phyloP scores from a whole-genome alignment of 2,888 invertebrate species.

The Machimus rusticus region DNA sequence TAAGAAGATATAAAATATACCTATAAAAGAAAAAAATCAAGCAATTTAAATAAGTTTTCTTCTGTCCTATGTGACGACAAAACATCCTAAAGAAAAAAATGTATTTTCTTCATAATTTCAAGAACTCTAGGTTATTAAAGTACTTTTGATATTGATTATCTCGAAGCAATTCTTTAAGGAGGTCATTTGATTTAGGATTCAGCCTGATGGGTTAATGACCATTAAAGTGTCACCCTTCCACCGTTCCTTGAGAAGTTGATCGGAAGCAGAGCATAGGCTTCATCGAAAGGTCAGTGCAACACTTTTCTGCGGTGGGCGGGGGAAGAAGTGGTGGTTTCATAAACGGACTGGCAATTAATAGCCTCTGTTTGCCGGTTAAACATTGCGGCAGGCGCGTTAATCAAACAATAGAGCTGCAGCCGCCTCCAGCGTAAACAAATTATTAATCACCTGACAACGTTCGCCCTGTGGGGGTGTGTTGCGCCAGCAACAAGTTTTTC shows the following conservation, averaged over 20 bases:
- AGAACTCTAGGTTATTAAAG: background rate
- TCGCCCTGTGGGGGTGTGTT: background rate
- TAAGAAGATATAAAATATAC: too few species aligned
- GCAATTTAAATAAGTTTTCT: too few species aligned
- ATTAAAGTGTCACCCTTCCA: background rate
- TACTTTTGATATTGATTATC: background rate
- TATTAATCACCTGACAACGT: conserved; percentile 31
- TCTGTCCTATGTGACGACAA: too few species aligned
- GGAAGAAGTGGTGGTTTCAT: background rate
- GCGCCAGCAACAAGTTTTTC: conserved; percentile 28
- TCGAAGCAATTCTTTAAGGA: background rate
- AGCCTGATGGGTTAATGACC: background rate
- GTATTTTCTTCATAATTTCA: too few species aligned
- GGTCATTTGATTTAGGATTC: background rate
- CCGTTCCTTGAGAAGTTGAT: background rate
- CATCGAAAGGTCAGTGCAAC: background rate
- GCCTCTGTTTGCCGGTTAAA: background rate
- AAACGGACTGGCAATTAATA: background rate
- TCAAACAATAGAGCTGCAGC: conserved; percentile 24
- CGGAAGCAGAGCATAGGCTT: background rate
- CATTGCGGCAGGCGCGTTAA: conserved; percentile 22
- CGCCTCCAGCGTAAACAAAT: conserved; percentile 22
- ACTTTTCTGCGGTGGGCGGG: background rate
- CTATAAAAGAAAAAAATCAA: too few species aligned
- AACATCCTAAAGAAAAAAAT: too few species aligned